Base-by-base conservation (phyloP, 2,888 invertebrate genomes). In the Patella caerulea region DNA sequence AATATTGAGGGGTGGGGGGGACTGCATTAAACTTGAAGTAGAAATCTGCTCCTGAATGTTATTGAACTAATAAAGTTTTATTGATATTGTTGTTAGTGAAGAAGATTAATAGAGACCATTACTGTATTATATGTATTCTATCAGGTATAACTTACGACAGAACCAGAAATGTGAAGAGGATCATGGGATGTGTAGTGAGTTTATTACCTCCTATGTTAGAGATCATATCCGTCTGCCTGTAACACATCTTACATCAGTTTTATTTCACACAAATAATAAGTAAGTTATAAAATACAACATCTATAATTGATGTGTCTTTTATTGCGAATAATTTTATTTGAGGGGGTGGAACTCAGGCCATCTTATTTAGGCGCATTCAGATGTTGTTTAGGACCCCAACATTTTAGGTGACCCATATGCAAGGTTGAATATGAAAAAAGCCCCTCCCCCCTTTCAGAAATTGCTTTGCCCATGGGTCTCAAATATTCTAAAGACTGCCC, bases 161-260 rank as follows among this genome's bases (percentile, higher is more conserved):
- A 78, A 71, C 15, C 85, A 86, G 80, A 86, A 76, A 71, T 89
- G 89, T 83, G 89, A 88, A 77, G 84, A 85, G 69, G 81, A 88
- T 81, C 84, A 84, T 75, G 83, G 81, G 2, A 72, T 53, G 0
- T 89, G 89, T 81, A 86, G 86, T n/a, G 86, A 87, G 56, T 78
- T 86, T 19, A 78, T 89, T 14, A 86, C 83, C 65, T 77, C 83
- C 69, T 89, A 86, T 81, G 84, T 86, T 3, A 72, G 84, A 19
- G 89, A 89, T 76, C 89, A 89, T 74, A 80, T 85, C 54, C 79
- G 88, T 52, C 84, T 88, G 7, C 87, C 87, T n/a, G 84, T 89
- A 11, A 86, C 86, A 3, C 80, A 83, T 29, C 76, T 87, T 29
- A 85, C 86, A 45, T 83, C 85, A 5, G 84, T 84, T 56, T 80